Percentiles rank a stretch among this genome's conserved stretches.
Evolutionary conservation across 2,888 invertebrate genomes (phyloP).

Genomic region (Bembecia ichneumoniformis): DNA sequence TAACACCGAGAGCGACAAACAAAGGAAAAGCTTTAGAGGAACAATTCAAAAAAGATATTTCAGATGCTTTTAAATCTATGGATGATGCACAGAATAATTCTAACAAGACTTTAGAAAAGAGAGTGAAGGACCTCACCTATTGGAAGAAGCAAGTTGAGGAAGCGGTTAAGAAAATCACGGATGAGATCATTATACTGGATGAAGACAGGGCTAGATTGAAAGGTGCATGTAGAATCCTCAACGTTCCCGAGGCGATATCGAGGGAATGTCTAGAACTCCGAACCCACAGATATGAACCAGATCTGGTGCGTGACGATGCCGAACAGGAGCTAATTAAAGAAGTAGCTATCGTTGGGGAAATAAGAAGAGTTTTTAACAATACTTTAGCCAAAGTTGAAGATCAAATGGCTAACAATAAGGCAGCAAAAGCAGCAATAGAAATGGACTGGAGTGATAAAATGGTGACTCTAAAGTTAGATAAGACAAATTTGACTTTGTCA

Average conservation of each 20-base stretch:
- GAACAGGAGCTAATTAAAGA: constrained; percentile 86
- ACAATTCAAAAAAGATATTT: constrained; percentile 33
- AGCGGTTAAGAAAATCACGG: constrained; percentile 73
- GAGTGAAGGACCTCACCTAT: constrained; percentile 60
- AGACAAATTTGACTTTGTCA: constrained; percentile 75
- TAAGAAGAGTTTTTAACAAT: constrained; percentile 73
- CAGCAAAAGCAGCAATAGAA: constrained; percentile 84
- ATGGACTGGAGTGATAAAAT: constrained; percentile 93
- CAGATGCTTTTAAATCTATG: constrained; percentile 73
- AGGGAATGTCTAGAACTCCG: constrained; percentile 81
- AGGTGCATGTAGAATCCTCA: constrained; percentile 76
- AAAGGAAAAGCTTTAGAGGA: constrained; percentile 38
- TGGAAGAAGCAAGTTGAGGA: constrained; percentile 80
- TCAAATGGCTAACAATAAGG: constrained; percentile 81
- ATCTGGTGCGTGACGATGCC: constrained; percentile 83
- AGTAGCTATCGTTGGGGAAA: constrained; percentile 80
- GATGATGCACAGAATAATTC: constrained; percentile 63
- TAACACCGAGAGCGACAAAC: constrained; percentile 45
- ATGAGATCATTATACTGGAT: constrained; percentile 78
- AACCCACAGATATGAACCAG: constrained; percentile 79
- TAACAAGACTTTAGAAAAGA: constrained; percentile 32
- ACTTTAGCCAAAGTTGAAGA: constrained; percentile 77
- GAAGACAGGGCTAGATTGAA: constrained; percentile 76
- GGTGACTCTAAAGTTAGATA: constrained; percentile 80
- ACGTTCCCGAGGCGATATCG: constrained; percentile 79